These are phyloP conservation scores for Hemichromis elongatus DNA, from an alignment of 2,113 vertebrate genomes.

Conservation along the genomic window DNA sequence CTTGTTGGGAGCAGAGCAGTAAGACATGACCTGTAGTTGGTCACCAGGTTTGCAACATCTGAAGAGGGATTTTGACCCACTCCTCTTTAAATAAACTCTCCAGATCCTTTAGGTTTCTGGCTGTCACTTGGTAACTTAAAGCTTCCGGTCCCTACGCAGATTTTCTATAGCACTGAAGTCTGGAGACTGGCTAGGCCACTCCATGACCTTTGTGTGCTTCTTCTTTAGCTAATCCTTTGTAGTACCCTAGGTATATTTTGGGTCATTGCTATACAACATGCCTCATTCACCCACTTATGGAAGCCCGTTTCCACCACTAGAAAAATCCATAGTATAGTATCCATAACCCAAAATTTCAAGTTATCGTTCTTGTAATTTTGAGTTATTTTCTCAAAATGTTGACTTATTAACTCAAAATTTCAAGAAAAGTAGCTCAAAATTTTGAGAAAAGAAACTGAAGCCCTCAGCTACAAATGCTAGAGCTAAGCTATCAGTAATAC, in stretches of 20 bases:
- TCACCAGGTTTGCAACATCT: not conserved
- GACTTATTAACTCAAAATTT: no score
- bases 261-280: not conserved
- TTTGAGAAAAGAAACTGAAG: no score
- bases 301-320: no score
- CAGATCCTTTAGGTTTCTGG: not conserved
- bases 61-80: not conserved
- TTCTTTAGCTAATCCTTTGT: not conserved
- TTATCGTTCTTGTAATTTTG: no score
- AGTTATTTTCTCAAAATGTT: no score
- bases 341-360: no score
- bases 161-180: not conserved
- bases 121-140: not conserved
- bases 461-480: no score
- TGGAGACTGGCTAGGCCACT: not conserved
- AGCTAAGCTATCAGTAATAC: no score
- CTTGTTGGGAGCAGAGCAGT: not conserved
- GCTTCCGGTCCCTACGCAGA: not conserved
- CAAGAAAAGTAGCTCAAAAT: no score
- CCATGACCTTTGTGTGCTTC: not conserved
- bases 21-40: not conserved
- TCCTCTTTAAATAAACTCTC: not conserved
- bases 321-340: no score
- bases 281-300: not conserved
- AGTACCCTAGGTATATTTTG: not conserved